Evolutionary conservation across 1,140 invertebrate genomes (phyloP).

Genomic region (Listronotus oregonensis): DNA sequence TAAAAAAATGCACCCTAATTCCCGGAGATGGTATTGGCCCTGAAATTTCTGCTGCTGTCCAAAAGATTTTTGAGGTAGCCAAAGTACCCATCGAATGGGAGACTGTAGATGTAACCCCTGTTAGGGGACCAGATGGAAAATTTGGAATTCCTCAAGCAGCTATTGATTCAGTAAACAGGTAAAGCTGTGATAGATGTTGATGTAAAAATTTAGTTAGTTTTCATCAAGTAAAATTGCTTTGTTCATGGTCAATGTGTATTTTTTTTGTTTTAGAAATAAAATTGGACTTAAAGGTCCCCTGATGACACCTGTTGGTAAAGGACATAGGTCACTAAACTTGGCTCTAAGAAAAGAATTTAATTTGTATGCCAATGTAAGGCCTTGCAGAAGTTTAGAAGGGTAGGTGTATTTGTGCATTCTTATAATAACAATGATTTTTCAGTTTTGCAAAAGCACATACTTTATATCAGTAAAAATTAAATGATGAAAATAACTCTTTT

Average conservation of each 20-base stretch:
- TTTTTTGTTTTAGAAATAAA: constrained; percentile 72
- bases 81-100: constrained; percentile 99
- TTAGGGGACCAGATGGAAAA: constrained; percentile 94
- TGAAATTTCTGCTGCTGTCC: constrained; percentile 97
- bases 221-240: not conserved
- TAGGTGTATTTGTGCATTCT: constrained; percentile 45
- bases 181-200: not conserved
- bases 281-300: constrained; percentile 98
- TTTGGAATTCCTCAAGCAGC: constrained; percentile 96
- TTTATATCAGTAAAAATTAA: too few species aligned
- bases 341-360: constrained; percentile 98
- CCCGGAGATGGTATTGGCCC: constrained; percentile 99
- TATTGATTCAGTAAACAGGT: constrained; percentile 91
- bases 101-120: constrained; percentile 97
- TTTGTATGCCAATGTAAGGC: constrained; percentile 98
- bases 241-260: not conserved
- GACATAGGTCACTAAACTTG: constrained; percentile 97
- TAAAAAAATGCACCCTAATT: constrained; percentile 80
- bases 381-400: constrained; percentile 96
- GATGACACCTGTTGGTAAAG: constrained; percentile 99
- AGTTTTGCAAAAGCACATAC: too few species aligned
- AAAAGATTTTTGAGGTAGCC: constrained; percentile 95
- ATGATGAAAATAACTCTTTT: too few species aligned
- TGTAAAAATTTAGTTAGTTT: too few species aligned
- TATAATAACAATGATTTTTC: too few species aligned